Evolutionary conservation across 2,113 vertebrate species (phyloP).

Genomic region (Nyctibius bracteatus): DNA sequence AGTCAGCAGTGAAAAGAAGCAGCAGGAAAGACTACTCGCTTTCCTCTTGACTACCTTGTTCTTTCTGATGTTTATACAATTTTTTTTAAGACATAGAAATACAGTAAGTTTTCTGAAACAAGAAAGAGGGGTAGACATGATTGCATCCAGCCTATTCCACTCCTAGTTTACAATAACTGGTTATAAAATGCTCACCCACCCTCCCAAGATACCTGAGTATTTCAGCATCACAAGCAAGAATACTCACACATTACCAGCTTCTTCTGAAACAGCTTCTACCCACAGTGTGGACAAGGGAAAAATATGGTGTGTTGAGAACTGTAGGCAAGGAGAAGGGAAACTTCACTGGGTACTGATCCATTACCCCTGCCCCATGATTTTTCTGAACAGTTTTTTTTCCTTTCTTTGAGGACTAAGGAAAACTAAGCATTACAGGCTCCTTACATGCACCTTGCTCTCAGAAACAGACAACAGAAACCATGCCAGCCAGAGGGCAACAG

Average conservation of each 20-base stretch:
- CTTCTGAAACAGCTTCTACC: slow-evolving; percentile 93
- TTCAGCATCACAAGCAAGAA: not conserved
- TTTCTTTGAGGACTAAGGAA: not conserved
- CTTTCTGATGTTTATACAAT: not conserved
- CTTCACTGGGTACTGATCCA: not conserved
- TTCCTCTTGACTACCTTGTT: not conserved
- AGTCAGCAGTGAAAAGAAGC: not conserved
- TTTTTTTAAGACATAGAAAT: not conserved
- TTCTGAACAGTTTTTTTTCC: not conserved
- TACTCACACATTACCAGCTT: slow-evolving; percentile 86
- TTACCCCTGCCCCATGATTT: not conserved
- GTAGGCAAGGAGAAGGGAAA: slow-evolving; percentile 15
- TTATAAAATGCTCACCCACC: not conserved
- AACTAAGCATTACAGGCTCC: not conserved
- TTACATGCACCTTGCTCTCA: not conserved
- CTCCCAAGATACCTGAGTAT: not conserved
- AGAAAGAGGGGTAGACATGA: not conserved
- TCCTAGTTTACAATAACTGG: not conserved
- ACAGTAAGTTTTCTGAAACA: not conserved
- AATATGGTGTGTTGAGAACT: slow-evolving; percentile 98
- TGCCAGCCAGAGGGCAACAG: not conserved
- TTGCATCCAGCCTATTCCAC: not conserved
- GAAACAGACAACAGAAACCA: not conserved
- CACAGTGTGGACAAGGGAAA: slow-evolving; percentile 93
- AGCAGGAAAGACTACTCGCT: not conserved